phyloP scores from a whole-genome alignment of 2,797 vertebrate species.

The Adrianichthys oophorus region DNA sequence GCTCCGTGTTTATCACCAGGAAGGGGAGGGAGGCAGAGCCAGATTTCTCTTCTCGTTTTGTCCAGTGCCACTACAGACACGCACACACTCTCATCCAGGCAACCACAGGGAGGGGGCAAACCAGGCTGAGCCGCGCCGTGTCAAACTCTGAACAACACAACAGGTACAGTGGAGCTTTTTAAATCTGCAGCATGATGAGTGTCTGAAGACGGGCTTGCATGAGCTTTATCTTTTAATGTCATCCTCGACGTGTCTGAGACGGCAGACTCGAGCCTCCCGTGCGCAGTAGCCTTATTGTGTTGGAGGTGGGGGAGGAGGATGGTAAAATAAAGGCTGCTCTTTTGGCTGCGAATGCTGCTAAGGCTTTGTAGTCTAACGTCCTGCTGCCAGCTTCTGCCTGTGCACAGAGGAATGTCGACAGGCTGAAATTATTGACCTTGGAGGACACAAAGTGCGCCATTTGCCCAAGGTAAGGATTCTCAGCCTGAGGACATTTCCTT shows the following conservation, averaged over 20 bases:
- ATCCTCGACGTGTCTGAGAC: neutral
- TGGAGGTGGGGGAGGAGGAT: slow-evolving; percentile 12
- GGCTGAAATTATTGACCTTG: slow-evolving; percentile 45
- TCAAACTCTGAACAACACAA: slow-evolving; percentile 36
- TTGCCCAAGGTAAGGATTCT: neutral
- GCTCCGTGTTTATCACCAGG: slow-evolving; percentile 80
- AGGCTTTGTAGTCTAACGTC: slow-evolving; percentile 41
- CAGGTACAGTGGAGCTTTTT: slow-evolving; percentile 64
- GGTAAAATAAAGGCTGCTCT: slow-evolving; percentile 39
- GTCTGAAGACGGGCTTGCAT: slow-evolving; percentile 1
- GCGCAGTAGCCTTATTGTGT: slow-evolving; percentile 18
- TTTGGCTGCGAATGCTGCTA: slow-evolving; percentile 52
- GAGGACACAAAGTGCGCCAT: slow-evolving; percentile 28
- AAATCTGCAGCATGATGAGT: neutral
- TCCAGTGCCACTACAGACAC: slow-evolving; percentile 42
- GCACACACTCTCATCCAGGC: slow-evolving; percentile 44
- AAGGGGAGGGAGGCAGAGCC: slow-evolving; percentile 50
- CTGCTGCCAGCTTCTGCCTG: slow-evolving; percentile 23
- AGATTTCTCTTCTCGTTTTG: slow-evolving; percentile 41
- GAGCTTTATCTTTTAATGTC: slow-evolving; percentile 4
- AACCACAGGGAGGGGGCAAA: slow-evolving; percentile 38
- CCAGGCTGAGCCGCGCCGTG: slow-evolving; percentile 18
- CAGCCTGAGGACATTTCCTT: neutral
- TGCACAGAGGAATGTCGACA: slow-evolving; percentile 34
- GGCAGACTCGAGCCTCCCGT: slow-evolving; percentile 2